Base-by-base conservation (phyloP, 1,140 invertebrate genomes). In the Cydia strobilella region DNA sequence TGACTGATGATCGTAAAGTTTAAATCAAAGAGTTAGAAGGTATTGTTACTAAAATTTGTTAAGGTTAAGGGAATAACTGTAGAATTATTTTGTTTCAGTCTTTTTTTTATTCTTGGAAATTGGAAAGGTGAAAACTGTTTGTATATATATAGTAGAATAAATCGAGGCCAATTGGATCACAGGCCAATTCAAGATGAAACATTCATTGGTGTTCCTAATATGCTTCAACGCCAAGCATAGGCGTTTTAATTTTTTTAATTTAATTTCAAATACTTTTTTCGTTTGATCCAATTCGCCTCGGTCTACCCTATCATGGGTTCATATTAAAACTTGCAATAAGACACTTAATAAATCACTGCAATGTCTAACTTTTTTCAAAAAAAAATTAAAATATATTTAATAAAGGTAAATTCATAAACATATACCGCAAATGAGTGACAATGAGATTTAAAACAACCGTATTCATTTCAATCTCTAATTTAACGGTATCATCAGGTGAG, bases 401-500 rank as follows among this genome's bases (percentile, higher is more conserved):
- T 13, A 45, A 13, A 45, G 42, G 42, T 13, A 45, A 15, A 13
- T 13, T 12, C n/a, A 51, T 51, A n/a, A 51, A 51, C 7, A 51
- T 51, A 4, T 51, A 51, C 48, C 48, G n/a, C n/a, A 51, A 51
- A 59, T 59, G 54, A 59, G 54, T 59, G 54, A 23, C 20, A 59
- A 59, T 59, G 54, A 59, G 20, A 59, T 3, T 23, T 7, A 23
- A 59, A 51, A 59, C 54, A 59, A 59, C n/a, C 51, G n/a, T 59
- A 59, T 20, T n/a, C 3, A 23, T 51, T 51, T 51, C 3, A 15
- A 48, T 15, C 1, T 18, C 4, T 51, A 51, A 51, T 18, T n/a
- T 0, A 51, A 51, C 15, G 15, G 48, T 51, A 23, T 10, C 18
- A 35, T 86, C 83, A 88, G 86, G 82, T 83, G 82, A 81, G 81